Base-by-base conservation (phyloP, 2,797 vertebrate species). In the Vespertilio murinus region DNA sequence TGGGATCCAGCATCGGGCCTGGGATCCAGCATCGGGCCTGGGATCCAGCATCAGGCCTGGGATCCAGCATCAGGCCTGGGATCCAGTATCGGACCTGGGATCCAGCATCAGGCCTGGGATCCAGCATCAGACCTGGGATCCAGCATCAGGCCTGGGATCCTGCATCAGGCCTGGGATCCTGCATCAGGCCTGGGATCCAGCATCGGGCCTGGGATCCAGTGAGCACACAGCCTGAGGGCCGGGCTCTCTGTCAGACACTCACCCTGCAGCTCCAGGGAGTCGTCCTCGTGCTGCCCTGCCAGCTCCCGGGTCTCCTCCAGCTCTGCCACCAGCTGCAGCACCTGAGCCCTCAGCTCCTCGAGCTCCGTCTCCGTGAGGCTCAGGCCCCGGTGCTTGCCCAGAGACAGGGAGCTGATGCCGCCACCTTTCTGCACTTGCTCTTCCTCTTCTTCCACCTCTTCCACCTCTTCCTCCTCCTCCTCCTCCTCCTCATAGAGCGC, bases 231-330 rank as follows among this genome's bases (percentile, higher is more conserved):
- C 40, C 67, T 30, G 25, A 20, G 45, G 61, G 70, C 18, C 75
- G 5, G 75, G 59, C 17, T 54, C 56, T 35, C 42, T 0, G 0
- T 10, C 54, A 2, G 45, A 1, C 2, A 2, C 97, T 98, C 94
- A 99, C 99, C 99, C 97, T 99, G 99, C 75, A 99, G 97, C 97
- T 99, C 99, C 49, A 98, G 88, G 77, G 98, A 98, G 93, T 98
- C 98, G 4, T 99, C 99, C 96, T 99, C 98, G 0, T 99, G 98
- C 94, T 98, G 98, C 54, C 98, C 98, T 0, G 98, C 99, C 88
- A 98, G 97, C 35, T 99, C 98, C 38, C 98, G 97, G 0, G 98
- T 98, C 95, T 99, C 98, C 23, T 99, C 99, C 97, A 99, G 98
- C 92, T 99, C 99, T 47, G 98, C 95, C 77, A 99, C 97, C 95